Base-by-base conservation (phyloP, 2,888 invertebrate species). In the Amphimallon solstitiale region DNA sequence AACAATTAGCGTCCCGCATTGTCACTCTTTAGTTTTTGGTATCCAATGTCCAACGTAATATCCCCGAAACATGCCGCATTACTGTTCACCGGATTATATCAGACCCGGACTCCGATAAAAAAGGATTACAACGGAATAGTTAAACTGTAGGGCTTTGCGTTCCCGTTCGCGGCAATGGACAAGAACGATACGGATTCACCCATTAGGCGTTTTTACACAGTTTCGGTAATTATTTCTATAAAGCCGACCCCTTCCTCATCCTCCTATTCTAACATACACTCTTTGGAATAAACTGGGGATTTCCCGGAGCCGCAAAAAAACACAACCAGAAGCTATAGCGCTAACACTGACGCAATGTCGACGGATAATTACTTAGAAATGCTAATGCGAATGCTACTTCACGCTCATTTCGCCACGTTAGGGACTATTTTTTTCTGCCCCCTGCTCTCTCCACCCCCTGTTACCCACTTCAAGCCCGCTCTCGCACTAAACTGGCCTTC, bases 341-440 rank as follows among this genome's bases (percentile, higher is more conserved):
- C 29, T 5, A 3, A 54, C 54, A 38, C 54, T n/a, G 14, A 54
- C 21, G 19, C 19, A 17, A 54, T 12, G 19, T 19, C 19, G 38
- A 2, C 54, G 38, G 19, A 12, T 54, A 54, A 38, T 38, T 38
- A 54, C 38, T 38, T 54, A 54, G 21, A 23, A 23, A 38, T 54
- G 54, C 38, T 54, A 54, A 54, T 38, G 23, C 14, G 23, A 54
- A 19, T 38, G 19, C 38, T 38, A 54, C 21, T 54, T 54, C 38
- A 54, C 54, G 23, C 38, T 4, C 38, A 14, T 54, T 54, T 54
- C 21, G 38, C 17, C 34, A 51, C 40, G 12, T 40, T 19, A 19
- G 40, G 23, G 17, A 49, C 48, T 14, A 49, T 49, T 49, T 49
- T n/a, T 49, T 49, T 49, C 23, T 29, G 14, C 12, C 9, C 29